These are phyloP conservation scores for Pseudois nayaur DNA, from an alignment of 2,113 vertebrate genomes.

Conservation along the genomic window DNA sequence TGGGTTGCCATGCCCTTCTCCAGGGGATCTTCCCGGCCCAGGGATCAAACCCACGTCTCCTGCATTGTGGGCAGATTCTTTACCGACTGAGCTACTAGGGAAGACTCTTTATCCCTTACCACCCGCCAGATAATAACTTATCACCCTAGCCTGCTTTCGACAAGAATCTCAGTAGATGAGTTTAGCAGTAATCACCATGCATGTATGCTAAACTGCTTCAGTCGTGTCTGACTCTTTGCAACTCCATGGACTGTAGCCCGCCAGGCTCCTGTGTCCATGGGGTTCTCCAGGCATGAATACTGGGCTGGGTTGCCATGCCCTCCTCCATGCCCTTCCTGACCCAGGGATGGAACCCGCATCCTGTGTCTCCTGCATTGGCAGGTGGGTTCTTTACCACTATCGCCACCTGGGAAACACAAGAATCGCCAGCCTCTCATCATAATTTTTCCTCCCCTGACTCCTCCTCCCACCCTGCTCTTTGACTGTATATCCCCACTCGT, in stretches of 20 bases:
- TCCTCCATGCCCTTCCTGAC: not conserved
- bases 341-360: accelerated
- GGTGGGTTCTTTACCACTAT: not conserved
- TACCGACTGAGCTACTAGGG: not conserved
- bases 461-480: not conserved
- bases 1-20: not conserved
- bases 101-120: not conserved
- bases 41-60: not conserved
- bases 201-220: not conserved
- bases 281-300: not conserved
- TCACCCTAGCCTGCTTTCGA: not conserved
- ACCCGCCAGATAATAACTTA: too few relatives aligned
- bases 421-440: too few relatives aligned
- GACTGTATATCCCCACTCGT: not conserved
- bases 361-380: not conserved
- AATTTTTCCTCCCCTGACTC: not conserved
- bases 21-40: not conserved
- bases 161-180: too few relatives aligned
- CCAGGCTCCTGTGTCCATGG: not conserved
- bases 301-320: not conserved
- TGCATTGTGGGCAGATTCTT: not conserved
- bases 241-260: not conserved
- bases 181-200: not conserved
- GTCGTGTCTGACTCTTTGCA: not conserved
- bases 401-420: not conserved